phyloP scores from a whole-genome alignment of 2,888 invertebrate species.

The Gryllus longicercus region DNA sequence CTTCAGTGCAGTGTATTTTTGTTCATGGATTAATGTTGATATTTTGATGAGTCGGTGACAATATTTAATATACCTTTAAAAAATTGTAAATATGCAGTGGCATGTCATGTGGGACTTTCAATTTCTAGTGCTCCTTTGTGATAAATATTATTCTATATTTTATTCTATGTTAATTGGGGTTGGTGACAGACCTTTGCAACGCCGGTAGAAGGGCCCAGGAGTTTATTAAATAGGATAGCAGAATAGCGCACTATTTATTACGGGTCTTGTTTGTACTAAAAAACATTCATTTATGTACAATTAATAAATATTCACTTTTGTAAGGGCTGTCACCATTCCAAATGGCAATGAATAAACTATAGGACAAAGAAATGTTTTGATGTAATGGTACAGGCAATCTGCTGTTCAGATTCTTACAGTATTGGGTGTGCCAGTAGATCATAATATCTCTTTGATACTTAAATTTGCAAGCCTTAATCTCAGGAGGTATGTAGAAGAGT shows the following conservation, averaged over 20 bases:
- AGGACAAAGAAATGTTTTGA: conserved; percentile 2
- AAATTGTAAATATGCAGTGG: background rate
- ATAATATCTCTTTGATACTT: background rate
- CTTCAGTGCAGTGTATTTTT: no score
- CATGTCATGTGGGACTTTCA: background rate
- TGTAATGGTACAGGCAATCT: background rate
- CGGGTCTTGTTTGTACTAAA: no score
- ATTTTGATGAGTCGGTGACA: background rate
- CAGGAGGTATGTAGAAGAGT: conserved; percentile 4
- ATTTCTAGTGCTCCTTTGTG: conserved; percentile 17
- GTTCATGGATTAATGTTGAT: no score
- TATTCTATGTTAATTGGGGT: background rate
- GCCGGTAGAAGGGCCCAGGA: no score
- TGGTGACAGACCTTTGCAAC: background rate
- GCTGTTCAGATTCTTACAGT: background rate
- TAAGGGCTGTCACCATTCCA: background rate
- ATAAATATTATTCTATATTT: conserved; percentile 1
- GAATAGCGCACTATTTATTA: no score
- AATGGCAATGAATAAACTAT: background rate
- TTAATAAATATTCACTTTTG: background rate
- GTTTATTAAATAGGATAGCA: no score
- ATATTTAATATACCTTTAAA: background rate
- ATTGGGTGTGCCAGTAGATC: background rate
- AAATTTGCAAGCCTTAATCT: conserved; percentile 2
- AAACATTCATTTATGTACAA: no score